A percentile compares a stretch with the other conserved stretches of the same genome.
phyloP scores from a whole-genome alignment of 2,888 invertebrate genomes.

The Fragum whitleyi region DNA sequence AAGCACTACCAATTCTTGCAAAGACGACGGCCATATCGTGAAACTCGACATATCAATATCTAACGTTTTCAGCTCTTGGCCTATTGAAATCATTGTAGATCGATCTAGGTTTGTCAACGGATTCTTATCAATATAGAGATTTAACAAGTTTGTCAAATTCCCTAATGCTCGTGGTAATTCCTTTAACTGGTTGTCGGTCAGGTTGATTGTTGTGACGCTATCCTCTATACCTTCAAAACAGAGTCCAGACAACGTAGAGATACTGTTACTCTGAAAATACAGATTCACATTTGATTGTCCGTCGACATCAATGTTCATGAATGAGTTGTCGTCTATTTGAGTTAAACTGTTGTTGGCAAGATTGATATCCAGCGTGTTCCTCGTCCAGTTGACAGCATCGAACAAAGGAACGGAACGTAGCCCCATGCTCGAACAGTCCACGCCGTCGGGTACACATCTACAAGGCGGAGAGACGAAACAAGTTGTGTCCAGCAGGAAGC shows the following conservation, averaged over 20 bases:
- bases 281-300: background rate
- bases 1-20: background rate
- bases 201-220: background rate
- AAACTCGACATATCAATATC: slow-evolving; percentile 11
- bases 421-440: background rate
- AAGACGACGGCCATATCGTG: background rate
- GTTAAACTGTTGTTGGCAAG: background rate
- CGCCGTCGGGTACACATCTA: background rate
- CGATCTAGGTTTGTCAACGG: background rate
- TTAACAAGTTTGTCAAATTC: background rate
- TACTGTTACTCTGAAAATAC: background rate
- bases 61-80: background rate
- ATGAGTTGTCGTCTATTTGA: background rate
- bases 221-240: slow-evolving; percentile 4
- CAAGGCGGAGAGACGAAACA: background rate
- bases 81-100: background rate
- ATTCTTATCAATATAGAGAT: background rate
- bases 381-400: background rate
- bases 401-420: background rate
- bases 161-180: background rate
- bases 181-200: background rate
- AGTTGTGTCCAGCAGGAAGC: background rate
- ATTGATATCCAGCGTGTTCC: background rate
- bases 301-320: background rate
- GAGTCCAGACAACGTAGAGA: background rate